A percentile compares a stretch with the other conserved stretches of the same genome.
Evolutionary conservation across 2,888 invertebrate species (phyloP).

Genomic region (Sinhomidia bicolor): DNA sequence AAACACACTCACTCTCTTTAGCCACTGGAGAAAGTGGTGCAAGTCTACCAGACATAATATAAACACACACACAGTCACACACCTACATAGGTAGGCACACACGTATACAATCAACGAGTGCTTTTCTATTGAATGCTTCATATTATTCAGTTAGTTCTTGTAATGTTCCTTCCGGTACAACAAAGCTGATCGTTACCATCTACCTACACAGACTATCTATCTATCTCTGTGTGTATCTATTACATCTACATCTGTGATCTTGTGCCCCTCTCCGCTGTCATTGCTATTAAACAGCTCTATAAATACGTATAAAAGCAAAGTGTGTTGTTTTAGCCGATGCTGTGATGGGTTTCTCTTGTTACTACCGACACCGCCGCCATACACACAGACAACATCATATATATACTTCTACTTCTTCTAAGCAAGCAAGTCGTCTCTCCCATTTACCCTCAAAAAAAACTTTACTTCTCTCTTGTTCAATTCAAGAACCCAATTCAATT

Average conservation of each 20-base stretch:
- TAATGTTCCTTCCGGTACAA: conserved; percentile 2
- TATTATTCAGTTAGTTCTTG: conserved; percentile 11
- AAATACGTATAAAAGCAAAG: background rate
- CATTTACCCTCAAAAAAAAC: background rate
- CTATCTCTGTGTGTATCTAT: conserved; percentile 45
- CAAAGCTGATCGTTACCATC: conserved; percentile 22
- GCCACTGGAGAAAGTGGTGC: background rate
- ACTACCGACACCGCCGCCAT: no score
- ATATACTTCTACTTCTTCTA: background rate
- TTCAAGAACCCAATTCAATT: conserved; percentile 66
- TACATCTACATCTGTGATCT: conserved; percentile 30
- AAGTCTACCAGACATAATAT: no score
- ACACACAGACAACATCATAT: background rate
- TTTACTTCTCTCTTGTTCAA: conserved; percentile 41
- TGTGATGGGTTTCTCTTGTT: conserved; percentile 53
- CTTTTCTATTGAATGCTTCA: background rate
- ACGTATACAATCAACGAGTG: no score
- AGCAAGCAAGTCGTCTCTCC: no score
- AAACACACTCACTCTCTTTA: background rate
- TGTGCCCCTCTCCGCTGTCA: background rate
- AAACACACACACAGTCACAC: background rate
- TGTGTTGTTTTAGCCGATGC: conserved; percentile 30
- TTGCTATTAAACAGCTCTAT: background rate
- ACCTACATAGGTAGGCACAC: background rate
- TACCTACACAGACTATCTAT: no score